Evolutionary conservation across 1,140 invertebrate genomes (phyloP), one percentile per base, ranked within the genome.

Genomic region (Steinernema khuongi): DNA sequence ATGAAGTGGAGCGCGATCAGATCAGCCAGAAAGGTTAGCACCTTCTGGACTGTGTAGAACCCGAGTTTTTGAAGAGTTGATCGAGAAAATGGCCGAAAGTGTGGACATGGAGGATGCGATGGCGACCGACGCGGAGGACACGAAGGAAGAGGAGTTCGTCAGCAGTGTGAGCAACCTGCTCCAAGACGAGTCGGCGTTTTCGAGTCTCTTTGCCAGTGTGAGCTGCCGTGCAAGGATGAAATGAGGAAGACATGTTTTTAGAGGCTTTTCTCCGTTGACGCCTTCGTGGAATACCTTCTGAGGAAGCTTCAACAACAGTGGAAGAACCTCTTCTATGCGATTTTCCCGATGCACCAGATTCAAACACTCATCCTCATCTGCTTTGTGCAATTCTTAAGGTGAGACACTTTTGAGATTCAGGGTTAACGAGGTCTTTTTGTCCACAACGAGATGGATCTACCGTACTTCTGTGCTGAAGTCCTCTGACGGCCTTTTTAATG

Each of bases 311-410:
- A 82, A 22, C 74, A 81, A 29, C 81, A 82, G 71, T 82, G 81
- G 81, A 71, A 71, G 22, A 81, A 74, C 17, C 36, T 82, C 0
- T 33, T 81, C 32, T 83, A 82, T 66, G 81, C 81, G 7, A 67
- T 82, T 28, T 80, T 82, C 31, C 81, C 81, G 26, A 72, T 83
- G 22, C 81, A 82, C 32, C 81, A 82, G 67, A 32, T 82, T 14
- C 81, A 82, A 71, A 82, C 81, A 17, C 70, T 82, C 30, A 60
- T 81, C 14, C 70, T 82, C 36, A 83, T 82, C 69, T 82, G 81
- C 75, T 73, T 82, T 17, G 81, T 82, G 18, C 81, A 82, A 44
- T 80, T 82, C 67, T 79, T 82, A 28, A 80, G 79, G 79, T 81
- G 14, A 14, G 71, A 19, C 18, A 31, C 43, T 26, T 11, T 29